A percentile compares a stretch with the other conserved stretches of the same genome.
Evolutionary conservation across 23 tunicate species (phyloP).

Genomic region (Ciona savignyi): DNA sequence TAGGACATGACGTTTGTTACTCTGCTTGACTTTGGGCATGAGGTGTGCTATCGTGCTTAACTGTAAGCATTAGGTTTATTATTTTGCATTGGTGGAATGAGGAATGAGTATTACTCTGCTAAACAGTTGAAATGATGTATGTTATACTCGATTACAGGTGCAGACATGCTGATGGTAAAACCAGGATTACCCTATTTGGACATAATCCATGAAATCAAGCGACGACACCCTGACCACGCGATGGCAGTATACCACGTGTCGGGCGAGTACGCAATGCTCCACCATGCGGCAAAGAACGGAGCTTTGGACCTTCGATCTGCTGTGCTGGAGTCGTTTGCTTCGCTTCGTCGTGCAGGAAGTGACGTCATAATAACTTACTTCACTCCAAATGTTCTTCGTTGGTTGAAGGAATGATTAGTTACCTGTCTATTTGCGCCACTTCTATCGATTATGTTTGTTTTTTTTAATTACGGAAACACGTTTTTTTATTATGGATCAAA

Average conservation of each 20-base stretch:
- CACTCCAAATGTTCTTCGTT: conserved; percentile 72
- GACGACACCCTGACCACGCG: conserved; percentile 42
- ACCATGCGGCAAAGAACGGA: conserved; percentile 90
- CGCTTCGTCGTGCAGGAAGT: conserved; percentile 80
- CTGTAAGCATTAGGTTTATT: too few species aligned
- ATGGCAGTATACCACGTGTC: conserved; percentile 96
- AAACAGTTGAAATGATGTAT: too few species aligned
- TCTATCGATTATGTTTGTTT: too few species aligned
- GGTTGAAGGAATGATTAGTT: conserved; percentile 65
- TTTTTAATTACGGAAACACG: too few species aligned
- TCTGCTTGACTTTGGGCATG: too few species aligned
- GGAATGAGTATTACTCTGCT: too few species aligned
- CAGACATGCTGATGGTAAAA: conserved; percentile 98
- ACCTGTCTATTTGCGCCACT: too few species aligned
- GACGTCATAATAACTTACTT: conserved; percentile 90
- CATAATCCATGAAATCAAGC: conserved; percentile 66
- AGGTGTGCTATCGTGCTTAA: too few species aligned
- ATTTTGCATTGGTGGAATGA: too few species aligned
- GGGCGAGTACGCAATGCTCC: conserved; percentile 88
- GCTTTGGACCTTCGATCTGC: conserved; percentile 68
- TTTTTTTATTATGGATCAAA: too few species aligned
- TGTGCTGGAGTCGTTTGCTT: conserved; percentile 68
- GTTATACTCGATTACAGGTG: conserved; percentile 37
- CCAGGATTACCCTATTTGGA: conserved; percentile 84
- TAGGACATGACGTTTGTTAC: not conserved